Percentiles rank a stretch among this genome's conserved stretches.
phyloP scores from a whole-genome alignment of 2,113 vertebrate genomes.

The Grantiella picta region DNA sequence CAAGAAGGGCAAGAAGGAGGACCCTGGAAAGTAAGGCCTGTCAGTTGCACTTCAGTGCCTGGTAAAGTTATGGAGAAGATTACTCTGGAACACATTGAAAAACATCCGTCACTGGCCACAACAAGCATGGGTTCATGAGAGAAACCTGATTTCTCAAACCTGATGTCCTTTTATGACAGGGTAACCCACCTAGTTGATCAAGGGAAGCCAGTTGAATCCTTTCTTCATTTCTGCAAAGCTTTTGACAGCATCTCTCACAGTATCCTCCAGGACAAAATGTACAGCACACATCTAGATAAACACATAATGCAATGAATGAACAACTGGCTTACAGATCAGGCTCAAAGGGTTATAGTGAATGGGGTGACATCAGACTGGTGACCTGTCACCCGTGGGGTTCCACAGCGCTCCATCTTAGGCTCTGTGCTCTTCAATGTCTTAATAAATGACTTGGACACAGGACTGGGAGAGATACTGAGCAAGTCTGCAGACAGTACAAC shows the following conservation, averaged over 20 bases:
- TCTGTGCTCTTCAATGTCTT: not conserved
- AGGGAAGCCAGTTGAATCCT: not conserved
- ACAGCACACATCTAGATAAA: not conserved
- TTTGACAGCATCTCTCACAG: not conserved
- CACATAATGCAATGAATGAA: not conserved
- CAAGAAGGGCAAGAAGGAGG: not conserved
- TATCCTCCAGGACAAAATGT: not conserved
- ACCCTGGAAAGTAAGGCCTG: not conserved
- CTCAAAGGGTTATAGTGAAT: not conserved
- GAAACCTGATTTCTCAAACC: not conserved
- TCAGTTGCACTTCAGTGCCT: not conserved
- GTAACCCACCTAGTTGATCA: not conserved
- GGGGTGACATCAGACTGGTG: not conserved
- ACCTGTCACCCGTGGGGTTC: not conserved
- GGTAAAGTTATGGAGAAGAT: not conserved
- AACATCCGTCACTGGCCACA: not conserved
- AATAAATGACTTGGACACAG: not conserved
- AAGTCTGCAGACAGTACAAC: not conserved
- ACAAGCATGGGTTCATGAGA: not conserved
- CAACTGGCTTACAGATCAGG: rapidly evolving
- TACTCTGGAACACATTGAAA: not conserved
- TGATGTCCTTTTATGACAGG: not conserved
- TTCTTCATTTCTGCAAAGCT: not conserved
- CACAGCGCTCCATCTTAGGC: rapidly evolving
- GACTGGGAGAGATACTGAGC: not conserved